These are phyloP conservation scores for Sapajus apella DNA, from an alignment of 2,113 vertebrate species.

Conservation along the genomic window DNA sequence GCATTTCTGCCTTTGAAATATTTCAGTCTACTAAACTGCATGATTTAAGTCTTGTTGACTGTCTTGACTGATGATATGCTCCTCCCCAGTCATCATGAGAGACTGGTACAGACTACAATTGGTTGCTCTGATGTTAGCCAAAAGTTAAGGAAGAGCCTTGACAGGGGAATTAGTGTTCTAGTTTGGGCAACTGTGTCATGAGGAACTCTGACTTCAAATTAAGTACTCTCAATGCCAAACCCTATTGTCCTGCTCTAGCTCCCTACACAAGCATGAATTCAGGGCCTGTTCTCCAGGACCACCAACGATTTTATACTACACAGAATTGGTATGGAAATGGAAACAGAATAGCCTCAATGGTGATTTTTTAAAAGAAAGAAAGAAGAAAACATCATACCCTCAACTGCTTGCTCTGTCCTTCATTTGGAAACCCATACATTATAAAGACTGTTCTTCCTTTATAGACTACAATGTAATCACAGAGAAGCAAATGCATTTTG, in stretches of 20 bases:
- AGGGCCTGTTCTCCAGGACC: background rate
- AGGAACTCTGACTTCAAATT: background rate
- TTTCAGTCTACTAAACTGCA: background rate
- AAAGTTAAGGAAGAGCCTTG: background rate
- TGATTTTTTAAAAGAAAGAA: constrained; percentile 11
- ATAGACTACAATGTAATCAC: constrained; percentile 8
- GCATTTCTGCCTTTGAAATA: background rate
- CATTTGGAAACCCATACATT: background rate
- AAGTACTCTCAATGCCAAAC: background rate
- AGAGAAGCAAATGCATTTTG: constrained; percentile 36
- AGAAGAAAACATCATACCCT: background rate
- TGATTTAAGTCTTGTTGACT: background rate
- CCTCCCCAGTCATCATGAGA: background rate
- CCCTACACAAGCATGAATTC: background rate
- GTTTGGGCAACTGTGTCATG: background rate
- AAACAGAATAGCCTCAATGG: background rate
- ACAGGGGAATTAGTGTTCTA: background rate
- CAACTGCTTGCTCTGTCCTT: background rate
- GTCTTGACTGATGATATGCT: background rate
- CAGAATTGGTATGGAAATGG: background rate
- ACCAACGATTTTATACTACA: background rate
- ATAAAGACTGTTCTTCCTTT: background rate
- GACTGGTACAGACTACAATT: background rate
- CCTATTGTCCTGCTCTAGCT: background rate
- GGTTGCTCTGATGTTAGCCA: background rate